phyloP scores from a whole-genome alignment of 2,797 vertebrate genomes.

The Discoglossus pictus region DNA sequence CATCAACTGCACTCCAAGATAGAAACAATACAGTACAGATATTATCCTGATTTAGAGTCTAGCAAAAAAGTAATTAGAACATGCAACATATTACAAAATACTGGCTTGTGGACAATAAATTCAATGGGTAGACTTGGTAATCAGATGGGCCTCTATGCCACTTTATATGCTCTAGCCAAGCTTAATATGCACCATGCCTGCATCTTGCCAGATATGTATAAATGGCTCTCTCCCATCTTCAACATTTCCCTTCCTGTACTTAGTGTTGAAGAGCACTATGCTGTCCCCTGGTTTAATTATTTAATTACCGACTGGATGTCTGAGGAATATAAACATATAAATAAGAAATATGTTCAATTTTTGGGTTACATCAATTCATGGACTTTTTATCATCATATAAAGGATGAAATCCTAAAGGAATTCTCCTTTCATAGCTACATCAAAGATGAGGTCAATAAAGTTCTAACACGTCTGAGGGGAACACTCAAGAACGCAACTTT shows the following conservation, averaged over 20 bases:
- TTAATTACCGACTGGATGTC: neutral
- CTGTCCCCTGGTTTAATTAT: neutral
- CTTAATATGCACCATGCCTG: neutral
- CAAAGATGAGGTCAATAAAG: neutral
- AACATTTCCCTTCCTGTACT: neutral
- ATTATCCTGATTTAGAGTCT: no score
- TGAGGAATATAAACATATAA: neutral
- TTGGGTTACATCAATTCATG: neutral
- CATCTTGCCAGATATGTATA: neutral
- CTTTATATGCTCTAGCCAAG: conserved; percentile 2
- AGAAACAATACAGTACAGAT: no score
- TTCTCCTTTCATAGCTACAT: conserved; percentile 26
- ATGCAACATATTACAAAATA: no score
- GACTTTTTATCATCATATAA: neutral
- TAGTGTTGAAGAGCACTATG: neutral
- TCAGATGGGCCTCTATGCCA: conserved; percentile 1
- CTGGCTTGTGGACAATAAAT: neutral
- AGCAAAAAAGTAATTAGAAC: no score
- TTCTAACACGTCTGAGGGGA: conserved; percentile 11
- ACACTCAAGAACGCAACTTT: conserved; percentile 37
- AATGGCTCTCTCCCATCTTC: neutral
- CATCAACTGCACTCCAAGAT: no score
- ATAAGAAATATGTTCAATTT: neutral
- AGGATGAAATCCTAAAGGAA: neutral
- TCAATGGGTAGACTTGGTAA: neutral